Evolutionary conservation across 2,888 invertebrate genomes (phyloP).

Genomic region (Chironomus tentans): DNA sequence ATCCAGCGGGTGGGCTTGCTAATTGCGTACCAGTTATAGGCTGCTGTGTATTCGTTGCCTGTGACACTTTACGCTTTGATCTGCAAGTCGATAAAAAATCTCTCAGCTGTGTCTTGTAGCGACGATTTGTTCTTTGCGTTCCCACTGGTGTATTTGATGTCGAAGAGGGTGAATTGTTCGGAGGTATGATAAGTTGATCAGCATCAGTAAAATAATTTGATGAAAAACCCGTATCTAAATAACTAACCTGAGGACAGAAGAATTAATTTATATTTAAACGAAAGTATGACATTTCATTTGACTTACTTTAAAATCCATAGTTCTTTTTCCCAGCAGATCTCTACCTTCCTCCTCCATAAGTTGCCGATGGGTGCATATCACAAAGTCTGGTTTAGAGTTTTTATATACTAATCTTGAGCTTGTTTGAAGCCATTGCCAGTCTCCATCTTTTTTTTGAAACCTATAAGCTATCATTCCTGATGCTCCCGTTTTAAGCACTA

Average conservation of each 20-base stretch:
- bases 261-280: no score
- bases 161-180: conserved; percentile 45
- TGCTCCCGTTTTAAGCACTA: conserved; percentile 97
- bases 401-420: conserved; percentile 95
- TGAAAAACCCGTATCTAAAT: conserved; percentile 86
- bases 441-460: conserved; percentile 86
- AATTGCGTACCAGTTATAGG: conserved; percentile 30
- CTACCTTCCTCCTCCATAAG: conserved; percentile 99
- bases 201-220: conserved; percentile 84
- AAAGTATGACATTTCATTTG: no score
- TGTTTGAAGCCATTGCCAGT: conserved; percentile 98
- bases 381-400: conserved; percentile 98
- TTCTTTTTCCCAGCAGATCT: conserved; percentile 92
- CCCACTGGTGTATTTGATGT: conserved; percentile 39
- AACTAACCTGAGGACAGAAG: conserved; percentile 48
- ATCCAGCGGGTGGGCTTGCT: conserved; percentile 35
- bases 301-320: conserved; percentile 93
- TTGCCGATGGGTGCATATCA: conserved; percentile 96
- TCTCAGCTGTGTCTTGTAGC: conserved; percentile 87
- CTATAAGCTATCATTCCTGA: conserved; percentile 99
- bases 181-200: conserved; percentile 61
- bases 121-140: conserved; percentile 70
- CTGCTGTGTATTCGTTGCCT: conserved; percentile 34
- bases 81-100: conserved; percentile 90
- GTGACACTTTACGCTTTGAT: conserved; percentile 59